Percentiles rank a stretch among this genome's conserved stretches.
These are phyloP conservation scores for Aurelia aurita DNA, from an alignment of 30 jellyfish, hydroid and myxozoan species.

Conservation along the genomic window DNA sequence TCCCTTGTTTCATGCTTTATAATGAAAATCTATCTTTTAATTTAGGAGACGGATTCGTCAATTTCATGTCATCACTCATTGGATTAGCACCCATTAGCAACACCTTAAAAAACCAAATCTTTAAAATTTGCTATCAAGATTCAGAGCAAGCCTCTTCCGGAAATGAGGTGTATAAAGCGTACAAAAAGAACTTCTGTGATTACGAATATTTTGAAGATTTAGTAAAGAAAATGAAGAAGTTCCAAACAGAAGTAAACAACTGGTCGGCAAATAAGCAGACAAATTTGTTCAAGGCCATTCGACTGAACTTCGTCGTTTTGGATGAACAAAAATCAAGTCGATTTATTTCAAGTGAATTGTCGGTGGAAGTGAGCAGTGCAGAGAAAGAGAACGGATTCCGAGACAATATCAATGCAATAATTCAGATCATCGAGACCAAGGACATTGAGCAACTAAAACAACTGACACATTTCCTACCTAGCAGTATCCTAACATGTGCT, in stretches of 20 bases:
- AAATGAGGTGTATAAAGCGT: background rate
- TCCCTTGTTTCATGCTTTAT: too few species aligned
- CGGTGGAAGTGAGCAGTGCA: background rate
- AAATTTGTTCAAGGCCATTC: background rate
- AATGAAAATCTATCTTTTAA: too few species aligned
- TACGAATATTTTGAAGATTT: background rate
- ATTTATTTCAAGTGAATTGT: background rate
- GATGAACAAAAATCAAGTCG: background rate
- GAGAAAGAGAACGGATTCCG: slow-evolving; percentile 15
- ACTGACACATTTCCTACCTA: slow-evolving; percentile 17
- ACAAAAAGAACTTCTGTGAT: slow-evolving; percentile 31
- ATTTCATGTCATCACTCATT: background rate
- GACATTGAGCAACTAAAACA: slow-evolving; percentile 14
- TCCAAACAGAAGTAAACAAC: background rate
- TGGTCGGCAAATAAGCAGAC: background rate
- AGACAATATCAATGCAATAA: slow-evolving; percentile 8
- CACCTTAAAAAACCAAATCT: background rate
- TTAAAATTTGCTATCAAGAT: slow-evolving; percentile 5
- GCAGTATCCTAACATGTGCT: background rate
- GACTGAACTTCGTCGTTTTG: slow-evolving; percentile 8
- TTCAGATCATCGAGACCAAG: background rate
- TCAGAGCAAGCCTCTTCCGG: background rate
- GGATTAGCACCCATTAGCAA: background rate
- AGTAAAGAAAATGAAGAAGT: background rate
- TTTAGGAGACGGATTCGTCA: background rate